Evolutionary conservation across 1,140 invertebrate genomes (phyloP).

Genomic region (Glossosoma conforme): DNA sequence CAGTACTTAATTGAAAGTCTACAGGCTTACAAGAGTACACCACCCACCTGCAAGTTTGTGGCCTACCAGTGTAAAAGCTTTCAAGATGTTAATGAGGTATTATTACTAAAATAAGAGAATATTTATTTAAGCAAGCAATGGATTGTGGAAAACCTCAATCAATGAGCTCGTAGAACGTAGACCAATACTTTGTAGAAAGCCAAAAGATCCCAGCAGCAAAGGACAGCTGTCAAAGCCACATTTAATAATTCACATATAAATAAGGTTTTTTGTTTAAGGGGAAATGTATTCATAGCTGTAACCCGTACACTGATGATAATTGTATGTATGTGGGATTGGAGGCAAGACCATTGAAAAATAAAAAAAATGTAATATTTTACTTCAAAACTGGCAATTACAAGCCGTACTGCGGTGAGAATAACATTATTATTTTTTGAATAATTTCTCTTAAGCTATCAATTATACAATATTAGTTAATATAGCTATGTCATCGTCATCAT

Average conservation of each 20-base stretch:
- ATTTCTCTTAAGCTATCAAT: too few relatives aligned
- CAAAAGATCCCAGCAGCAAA: too few relatives aligned
- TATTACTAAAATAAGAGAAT: neutral
- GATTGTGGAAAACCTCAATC: too few relatives aligned
- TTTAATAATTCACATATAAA: too few relatives aligned
- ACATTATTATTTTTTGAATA: too few relatives aligned
- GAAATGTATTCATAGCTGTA: slow-evolving; percentile 20
- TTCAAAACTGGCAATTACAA: slow-evolving; percentile 20
- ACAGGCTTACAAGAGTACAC: slow-evolving; percentile 3
- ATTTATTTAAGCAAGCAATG: neutral
- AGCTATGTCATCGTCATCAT: too few relatives aligned
- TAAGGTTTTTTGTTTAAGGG: slow-evolving; percentile 19
- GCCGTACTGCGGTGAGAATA: slow-evolving; percentile 21
- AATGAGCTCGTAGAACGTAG: too few relatives aligned
- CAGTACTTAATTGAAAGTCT: slow-evolving; percentile 23
- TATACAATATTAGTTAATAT: too few relatives aligned
- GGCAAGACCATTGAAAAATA: slow-evolving; percentile 6
- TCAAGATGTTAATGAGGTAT: slow-evolving; percentile 17
- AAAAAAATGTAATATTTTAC: slow-evolving; percentile 19
- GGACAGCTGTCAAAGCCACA: too few relatives aligned
- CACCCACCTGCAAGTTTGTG: slow-evolving; percentile 9
- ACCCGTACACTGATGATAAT: slow-evolving; percentile 14
- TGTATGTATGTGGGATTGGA: slow-evolving; percentile 20
- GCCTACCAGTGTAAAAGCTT: slow-evolving; percentile 16
- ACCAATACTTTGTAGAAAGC: too few relatives aligned